Evolutionary conservation across 2,797 vertebrate genomes (phyloP).

Genomic region (Aulostomus chinensis): DNA sequence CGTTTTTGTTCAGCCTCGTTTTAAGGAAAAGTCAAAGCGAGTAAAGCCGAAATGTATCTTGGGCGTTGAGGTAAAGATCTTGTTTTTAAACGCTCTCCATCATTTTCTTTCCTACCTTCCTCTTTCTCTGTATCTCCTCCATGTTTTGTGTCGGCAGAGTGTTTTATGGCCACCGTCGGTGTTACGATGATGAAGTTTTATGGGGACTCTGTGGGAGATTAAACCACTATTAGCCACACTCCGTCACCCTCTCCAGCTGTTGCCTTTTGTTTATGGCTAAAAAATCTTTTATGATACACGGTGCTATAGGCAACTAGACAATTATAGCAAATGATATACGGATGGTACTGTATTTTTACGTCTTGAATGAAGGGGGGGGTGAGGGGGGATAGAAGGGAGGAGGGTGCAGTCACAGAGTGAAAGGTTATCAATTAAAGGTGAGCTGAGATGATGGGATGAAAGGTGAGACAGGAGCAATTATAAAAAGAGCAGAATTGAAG

Average conservation of each 20-base stretch:
- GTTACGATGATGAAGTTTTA: constrained; percentile 79
- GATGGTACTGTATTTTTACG: constrained; percentile 47
- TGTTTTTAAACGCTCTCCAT: constrained; percentile 5
- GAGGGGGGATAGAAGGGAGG: not conserved
- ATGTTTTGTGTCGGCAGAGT: constrained; percentile 52
- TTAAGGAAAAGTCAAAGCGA: no score
- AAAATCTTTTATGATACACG: constrained; percentile 71
- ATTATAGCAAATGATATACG: constrained; percentile 77
- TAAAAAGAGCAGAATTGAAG: constrained; percentile 21
- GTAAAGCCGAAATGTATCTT: not conserved
- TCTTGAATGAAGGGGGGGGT: not conserved
- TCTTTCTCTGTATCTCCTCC: constrained; percentile 30
- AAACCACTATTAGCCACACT: constrained; percentile 79
- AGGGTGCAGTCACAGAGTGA: constrained; percentile 10
- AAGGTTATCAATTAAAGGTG: constrained; percentile 32
- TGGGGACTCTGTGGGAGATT: constrained; percentile 79
- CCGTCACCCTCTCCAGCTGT: constrained; percentile 78
- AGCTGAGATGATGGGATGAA: constrained; percentile 21
- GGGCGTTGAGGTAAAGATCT: not conserved
- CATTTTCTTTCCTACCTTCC: constrained; percentile 2
- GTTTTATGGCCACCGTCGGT: constrained; percentile 67
- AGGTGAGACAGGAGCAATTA: not conserved
- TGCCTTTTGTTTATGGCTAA: constrained; percentile 79
- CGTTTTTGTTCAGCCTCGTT: no score
- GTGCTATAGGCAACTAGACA: constrained; percentile 75